Evolutionary conservation across 1,140 invertebrate species (phyloP), one percentile per base, ranked within the genome.

Genomic region (Aricia agestis): DNA sequence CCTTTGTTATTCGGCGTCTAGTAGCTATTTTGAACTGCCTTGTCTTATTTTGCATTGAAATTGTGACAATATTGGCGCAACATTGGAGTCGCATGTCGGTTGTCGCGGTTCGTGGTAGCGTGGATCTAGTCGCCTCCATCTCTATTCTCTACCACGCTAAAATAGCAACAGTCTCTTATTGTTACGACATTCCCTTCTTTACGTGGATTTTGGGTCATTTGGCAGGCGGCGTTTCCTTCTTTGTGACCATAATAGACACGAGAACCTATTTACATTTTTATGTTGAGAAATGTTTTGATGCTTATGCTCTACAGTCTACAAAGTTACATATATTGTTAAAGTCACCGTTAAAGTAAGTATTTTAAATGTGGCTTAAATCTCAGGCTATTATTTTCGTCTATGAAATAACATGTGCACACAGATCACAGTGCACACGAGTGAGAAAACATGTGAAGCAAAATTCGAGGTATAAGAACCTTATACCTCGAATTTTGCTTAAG

Each of bases 141-240:
- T 17, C 58, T 58, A 58, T 15, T 5, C n/a, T 59, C 58, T 19
- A 25, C 45, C 45, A 18, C 59, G 7, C 59, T 63, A 63, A 63
- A 63, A 63, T 63, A 63, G 59, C 18, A 63, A 63, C 59, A 25
- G 59, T 63, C 18, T 18, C 59, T 63, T 63, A 63, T 63, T 63
- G 59, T 63, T 63, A 63, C 59, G 59, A 63, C 18, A 63, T 63
- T 63, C 59, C 59, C 59, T 63, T 63, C 59, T 19, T 63, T 63
- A 25, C 59, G 59, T 19, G 19, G 10, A 19, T 63, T 63, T 63
- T 63, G 17, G 59, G 59, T 63, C 59, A 19, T 19, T 63, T 63
- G 59, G 59, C 59, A 63, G 59, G 19, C 59, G 18, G 18, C 59
- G 59, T 63, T 63, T 19, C 59, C 18, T 19, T 63, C 59, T 63